Base-by-base conservation (phyloP, 1,140 invertebrate species). In the Helicoverpa zea region DNA sequence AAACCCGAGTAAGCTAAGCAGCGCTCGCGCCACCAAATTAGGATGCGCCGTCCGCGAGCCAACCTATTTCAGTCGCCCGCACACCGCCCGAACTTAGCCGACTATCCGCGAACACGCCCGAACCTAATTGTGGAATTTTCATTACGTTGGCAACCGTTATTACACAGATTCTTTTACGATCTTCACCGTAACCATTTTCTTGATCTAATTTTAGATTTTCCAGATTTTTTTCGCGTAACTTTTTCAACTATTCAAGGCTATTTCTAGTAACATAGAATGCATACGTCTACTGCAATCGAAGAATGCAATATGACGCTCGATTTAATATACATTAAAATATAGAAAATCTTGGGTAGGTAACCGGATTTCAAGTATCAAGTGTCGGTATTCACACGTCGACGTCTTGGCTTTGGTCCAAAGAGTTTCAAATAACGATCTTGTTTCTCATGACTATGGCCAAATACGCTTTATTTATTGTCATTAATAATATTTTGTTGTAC, bases 31-130 rank as follows among this genome's bases (percentile, higher is more conserved):
- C 82, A 90, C 93, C 93, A 94, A 94, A 94, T 94, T 94, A 90
- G 93, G 93, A 89, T 90, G 87, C 87, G 89, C 82, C 81, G 74
- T 85, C 83, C 88, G 79, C 59, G 83, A 84, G 86, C 87, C 86
- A 81, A 87, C 86, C 91, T 94, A 94, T 94, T 94, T 94, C 90
- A 89, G 89, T 84, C 87, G 83, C 84, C 80, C 83, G 88, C 88
- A 84, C 84, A 59, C 78, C 66, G n/a, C 61, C 75, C 87, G 86
- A 87, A 35, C 16, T 51, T 61, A 23, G 63, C 85, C 88, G 88
- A 89, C 14, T 58, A 18, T 29, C 10, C 18, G 54, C 85, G 88
- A 86, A 79, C 77, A 47, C 82, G 58, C 64, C 84, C 88, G 90
- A 89, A 86, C 13, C 88, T 91, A 90, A 89, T 85, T 86, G 84